Conservation (phyloP, 2,888 invertebrate species). For the Noctuana brunneofusca region DNA sequence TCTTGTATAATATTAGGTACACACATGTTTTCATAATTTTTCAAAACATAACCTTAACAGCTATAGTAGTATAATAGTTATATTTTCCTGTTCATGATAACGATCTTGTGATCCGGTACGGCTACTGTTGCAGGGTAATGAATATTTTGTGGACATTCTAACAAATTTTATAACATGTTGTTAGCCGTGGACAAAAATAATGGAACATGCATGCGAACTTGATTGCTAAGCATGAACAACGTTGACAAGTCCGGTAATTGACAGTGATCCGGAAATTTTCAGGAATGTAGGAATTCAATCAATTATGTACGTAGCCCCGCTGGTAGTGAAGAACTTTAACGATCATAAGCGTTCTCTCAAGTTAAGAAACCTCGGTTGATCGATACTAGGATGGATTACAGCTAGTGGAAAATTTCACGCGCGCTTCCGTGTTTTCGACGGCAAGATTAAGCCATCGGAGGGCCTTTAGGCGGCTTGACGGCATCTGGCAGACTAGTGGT, state of each 20-base stretch:
- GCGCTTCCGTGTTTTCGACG: no score
- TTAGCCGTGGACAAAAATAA: conserved; percentile 36
- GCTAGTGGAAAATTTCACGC: no score
- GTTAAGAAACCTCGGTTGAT: no score
- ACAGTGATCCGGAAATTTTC: conserved; percentile 3
- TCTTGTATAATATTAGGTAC: no score
- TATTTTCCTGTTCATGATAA: conserved; percentile 52
- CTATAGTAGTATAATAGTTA: conserved; percentile 34
- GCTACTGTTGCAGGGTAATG: conserved; percentile 40
- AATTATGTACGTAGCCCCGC: no score
- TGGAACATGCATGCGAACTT: background rate
- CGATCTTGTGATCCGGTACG: conserved; percentile 46
- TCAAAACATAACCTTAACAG: conserved; percentile 41
- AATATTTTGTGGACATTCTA: conserved; percentile 50
- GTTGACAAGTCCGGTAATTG: conserved; percentile 6
- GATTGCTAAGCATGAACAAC: conserved; percentile 20
- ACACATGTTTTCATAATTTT: no score
- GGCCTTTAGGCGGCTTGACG: no score
- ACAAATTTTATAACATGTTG: conserved; percentile 46
- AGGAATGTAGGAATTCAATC: background rate
- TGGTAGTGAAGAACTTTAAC: no score
- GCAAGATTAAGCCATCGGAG: no score
- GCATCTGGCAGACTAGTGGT: no score
- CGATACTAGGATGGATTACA: no score
- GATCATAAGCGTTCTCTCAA: no score